These are phyloP conservation scores for Ametastegia equiseti DNA, from an alignment of 2,888 invertebrate species.

Conservation along the genomic window DNA sequence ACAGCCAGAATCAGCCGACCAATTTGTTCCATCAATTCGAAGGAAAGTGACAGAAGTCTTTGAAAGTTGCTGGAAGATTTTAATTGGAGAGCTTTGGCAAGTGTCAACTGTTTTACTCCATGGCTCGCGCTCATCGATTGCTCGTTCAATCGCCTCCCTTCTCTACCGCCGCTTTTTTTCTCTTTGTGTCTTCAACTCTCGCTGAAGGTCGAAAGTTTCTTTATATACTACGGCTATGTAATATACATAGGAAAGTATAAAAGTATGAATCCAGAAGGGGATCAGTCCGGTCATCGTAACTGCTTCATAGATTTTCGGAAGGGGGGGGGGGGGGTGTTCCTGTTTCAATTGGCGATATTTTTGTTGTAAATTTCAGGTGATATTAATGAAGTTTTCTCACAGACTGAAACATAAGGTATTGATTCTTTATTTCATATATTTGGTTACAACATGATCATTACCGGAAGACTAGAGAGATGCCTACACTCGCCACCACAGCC, in stretches of 20 bases:
- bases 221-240: neutral
- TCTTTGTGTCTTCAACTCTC: neutral
- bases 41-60: neutral
- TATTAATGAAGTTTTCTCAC: too few relatives aligned
- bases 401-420: too few relatives aligned
- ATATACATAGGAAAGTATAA: neutral
- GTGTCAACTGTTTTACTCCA: constrained; percentile 21
- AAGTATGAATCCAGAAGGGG: too few relatives aligned
- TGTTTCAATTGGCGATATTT: too few relatives aligned
- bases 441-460: too few relatives aligned
- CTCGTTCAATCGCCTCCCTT: neutral
- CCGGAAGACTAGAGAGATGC: too few relatives aligned
- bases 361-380: too few relatives aligned
- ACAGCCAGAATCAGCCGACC: neutral
- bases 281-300: too few relatives aligned
- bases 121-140: constrained; percentile 9
- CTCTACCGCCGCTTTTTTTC: neutral
- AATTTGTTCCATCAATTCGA: constrained; percentile 7
- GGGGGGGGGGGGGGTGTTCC: too few relatives aligned
- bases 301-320: too few relatives aligned
- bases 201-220: neutral
- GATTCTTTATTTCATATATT: too few relatives aligned
- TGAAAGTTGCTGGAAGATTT: constrained; percentile 38
- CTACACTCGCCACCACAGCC: too few relatives aligned
- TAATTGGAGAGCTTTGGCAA: constrained; percentile 39